phyloP scores from a whole-genome alignment of 2,797 vertebrate species.

The Typhlichthys subterraneus region DNA sequence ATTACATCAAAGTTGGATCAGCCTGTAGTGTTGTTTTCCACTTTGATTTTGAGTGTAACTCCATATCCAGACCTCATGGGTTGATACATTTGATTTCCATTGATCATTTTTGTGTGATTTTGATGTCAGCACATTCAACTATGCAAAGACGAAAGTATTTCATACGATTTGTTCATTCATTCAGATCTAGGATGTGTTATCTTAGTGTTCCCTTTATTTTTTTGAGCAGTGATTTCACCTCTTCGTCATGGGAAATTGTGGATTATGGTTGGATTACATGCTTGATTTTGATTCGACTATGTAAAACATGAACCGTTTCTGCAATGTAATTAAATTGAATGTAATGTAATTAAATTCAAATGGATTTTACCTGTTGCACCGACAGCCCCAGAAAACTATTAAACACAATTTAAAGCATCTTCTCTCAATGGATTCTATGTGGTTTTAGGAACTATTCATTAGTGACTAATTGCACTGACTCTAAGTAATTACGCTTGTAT shows the following conservation, averaged over 20 bases:
- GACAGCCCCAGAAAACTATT: constrained; percentile 28
- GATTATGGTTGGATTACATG: constrained; percentile 42
- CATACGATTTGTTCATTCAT: too few relatives aligned
- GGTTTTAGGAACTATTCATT: constrained; percentile 38
- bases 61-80: too few relatives aligned
- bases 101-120: too few relatives aligned
- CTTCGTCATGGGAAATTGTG: constrained; percentile 34
- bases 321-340: constrained; percentile 39
- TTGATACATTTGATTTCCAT: too few relatives aligned
- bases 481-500: constrained; percentile 36
- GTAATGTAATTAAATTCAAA: constrained; percentile 63
- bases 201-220: too few relatives aligned
- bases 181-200: too few relatives aligned
- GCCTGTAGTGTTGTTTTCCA: too few relatives aligned
- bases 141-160: too few relatives aligned
- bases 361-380: constrained; percentile 46
- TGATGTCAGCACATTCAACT: too few relatives aligned
- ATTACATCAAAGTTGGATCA: too few relatives aligned
- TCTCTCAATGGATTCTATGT: constrained; percentile 11
- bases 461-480: constrained; percentile 51
- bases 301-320: constrained; percentile 52
- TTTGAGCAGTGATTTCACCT: too few relatives aligned
- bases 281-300: constrained; percentile 57
- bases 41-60: too few relatives aligned
- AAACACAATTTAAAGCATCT: constrained; percentile 18